Conservation (phyloP, 2,888 invertebrate species). For the Sphaerophoria taeniata region DNA sequence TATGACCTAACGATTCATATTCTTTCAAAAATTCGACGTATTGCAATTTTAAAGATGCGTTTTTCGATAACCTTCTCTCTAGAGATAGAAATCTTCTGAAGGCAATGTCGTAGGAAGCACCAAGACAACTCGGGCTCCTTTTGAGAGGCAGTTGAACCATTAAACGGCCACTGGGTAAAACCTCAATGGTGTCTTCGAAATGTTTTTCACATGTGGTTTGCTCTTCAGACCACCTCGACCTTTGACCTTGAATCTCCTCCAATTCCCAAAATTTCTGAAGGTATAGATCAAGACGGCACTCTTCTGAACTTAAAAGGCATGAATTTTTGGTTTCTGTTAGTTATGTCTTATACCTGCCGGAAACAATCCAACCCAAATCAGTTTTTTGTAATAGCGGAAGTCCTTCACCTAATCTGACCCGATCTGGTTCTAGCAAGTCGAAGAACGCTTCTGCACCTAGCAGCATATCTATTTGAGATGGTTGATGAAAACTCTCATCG, state of each 20-base stretch:
- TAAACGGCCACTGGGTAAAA: not conserved
- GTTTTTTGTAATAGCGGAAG: not conserved
- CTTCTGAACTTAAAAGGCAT: not conserved
- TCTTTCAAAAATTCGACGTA: too few species aligned
- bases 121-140: not conserved
- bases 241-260: slow-evolving; percentile 8
- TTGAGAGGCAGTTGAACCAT: slow-evolving; percentile 6
- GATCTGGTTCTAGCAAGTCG: slow-evolving; percentile 13
- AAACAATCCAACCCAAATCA: slow-evolving; percentile 36
- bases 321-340: not conserved
- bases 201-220: not conserved
- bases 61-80: too few species aligned
- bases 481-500: slow-evolving; percentile 14
- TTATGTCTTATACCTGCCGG: not conserved
- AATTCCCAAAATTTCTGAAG: slow-evolving; percentile 34
- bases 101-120: slow-evolving; percentile 2
- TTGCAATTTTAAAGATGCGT: too few species aligned
- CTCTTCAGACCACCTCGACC: not conserved
- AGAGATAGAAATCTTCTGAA: too few species aligned
- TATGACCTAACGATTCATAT: too few species aligned
- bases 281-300: not conserved
- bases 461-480: slow-evolving; percentile 6
- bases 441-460: slow-evolving; percentile 29
- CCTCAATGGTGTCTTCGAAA: not conserved
- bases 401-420: not conserved